Evolutionary conservation across 1,140 invertebrate genomes (phyloP).

Genomic region (Drosophila elegans): DNA sequence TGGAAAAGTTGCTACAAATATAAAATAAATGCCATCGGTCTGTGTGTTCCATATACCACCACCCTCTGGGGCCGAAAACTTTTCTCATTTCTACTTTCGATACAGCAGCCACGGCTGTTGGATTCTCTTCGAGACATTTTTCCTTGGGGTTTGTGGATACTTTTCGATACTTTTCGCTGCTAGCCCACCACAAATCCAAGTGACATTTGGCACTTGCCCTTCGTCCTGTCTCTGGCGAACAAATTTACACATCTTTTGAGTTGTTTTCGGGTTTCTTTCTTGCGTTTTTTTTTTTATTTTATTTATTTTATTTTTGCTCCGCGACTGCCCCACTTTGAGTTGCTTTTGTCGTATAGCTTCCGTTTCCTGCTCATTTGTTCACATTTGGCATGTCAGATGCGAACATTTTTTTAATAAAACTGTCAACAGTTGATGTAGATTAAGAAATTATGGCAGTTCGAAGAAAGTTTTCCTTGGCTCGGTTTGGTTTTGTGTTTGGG

Average conservation of each 20-base stretch:
- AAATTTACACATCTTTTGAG: conserved; percentile 77
- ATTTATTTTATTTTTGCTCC: conserved; percentile 5
- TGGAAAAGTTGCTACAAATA: conserved; percentile 61
- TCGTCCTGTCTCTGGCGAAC: conserved; percentile 44
- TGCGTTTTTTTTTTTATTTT: conserved; percentile 9
- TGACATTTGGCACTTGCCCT: conserved; percentile 80
- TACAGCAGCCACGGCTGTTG: conserved; percentile 44
- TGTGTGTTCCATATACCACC: conserved; percentile 5
- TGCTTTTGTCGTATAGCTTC: conserved; percentile 71
- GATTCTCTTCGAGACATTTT: conserved; percentile 26
- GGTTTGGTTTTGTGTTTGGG: conserved; percentile 17
- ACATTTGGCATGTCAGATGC: conserved; percentile 71
- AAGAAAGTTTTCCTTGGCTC: conserved; percentile 36
- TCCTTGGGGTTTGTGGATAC: conserved; percentile 13
- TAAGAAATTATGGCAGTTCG: conserved; percentile 76
- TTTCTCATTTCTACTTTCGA: conserved; percentile 82
- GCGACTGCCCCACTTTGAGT: conserved; percentile 19
- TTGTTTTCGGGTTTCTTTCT: conserved; percentile 53
- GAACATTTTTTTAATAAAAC: conserved; percentile 81
- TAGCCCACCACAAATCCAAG: conserved; percentile 53
- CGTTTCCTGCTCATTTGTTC: conserved; percentile 81
- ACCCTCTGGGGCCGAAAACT: conserved; percentile 54
- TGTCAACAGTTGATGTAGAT: conserved; percentile 81
- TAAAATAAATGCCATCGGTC: conserved; percentile 66
- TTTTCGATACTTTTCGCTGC: conserved; percentile 33